phyloP scores from a whole-genome alignment of 2,797 vertebrate genomes.

The Tokudaia tokunoshimensis region DNA sequence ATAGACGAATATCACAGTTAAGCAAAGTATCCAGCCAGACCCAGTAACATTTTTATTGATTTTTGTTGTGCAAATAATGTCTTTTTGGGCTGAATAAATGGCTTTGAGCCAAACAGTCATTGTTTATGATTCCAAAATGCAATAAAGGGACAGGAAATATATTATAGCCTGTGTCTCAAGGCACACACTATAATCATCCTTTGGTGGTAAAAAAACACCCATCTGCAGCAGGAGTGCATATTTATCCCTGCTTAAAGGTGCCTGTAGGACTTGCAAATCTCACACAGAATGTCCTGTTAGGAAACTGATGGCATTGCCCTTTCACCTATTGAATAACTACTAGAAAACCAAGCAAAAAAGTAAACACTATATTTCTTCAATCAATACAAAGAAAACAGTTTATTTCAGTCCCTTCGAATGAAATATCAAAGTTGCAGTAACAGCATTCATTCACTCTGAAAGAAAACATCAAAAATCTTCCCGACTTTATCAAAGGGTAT shows the following conservation, averaged over 20 bases:
- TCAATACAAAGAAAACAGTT: constrained; percentile 90
- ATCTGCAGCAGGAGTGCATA: constrained; percentile 90
- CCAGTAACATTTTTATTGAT: constrained; percentile 99
- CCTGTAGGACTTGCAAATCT: constrained; percentile 93
- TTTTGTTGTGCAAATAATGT: constrained; percentile 98
- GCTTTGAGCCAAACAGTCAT: constrained; percentile 98
- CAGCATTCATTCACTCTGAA: constrained; percentile 81
- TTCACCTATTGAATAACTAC: constrained; percentile 91
- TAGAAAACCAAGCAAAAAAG: constrained; percentile 89
- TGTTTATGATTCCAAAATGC: constrained; percentile 98
- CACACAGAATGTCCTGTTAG: constrained; percentile 91
- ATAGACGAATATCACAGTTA: constrained; percentile 99
- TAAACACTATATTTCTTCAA: constrained; percentile 90
- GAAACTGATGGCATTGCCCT: constrained; percentile 91
- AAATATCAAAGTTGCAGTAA: constrained; percentile 88
- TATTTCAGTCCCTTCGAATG: constrained; percentile 89
- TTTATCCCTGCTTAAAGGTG: constrained; percentile 92
- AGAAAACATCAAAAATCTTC: constrained; percentile 78
- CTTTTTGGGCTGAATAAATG: constrained; percentile 99
- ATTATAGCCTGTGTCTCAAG: constrained; percentile 96
- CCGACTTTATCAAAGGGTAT: constrained; percentile 68
- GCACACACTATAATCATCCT: constrained; percentile 96
- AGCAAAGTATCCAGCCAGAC: constrained; percentile 96
- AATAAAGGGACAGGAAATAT: constrained; percentile 98
- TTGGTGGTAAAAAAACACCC: constrained; percentile 93